phyloP scores from a whole-genome alignment of 2,797 vertebrate genomes.

The Microtus californicus region DNA sequence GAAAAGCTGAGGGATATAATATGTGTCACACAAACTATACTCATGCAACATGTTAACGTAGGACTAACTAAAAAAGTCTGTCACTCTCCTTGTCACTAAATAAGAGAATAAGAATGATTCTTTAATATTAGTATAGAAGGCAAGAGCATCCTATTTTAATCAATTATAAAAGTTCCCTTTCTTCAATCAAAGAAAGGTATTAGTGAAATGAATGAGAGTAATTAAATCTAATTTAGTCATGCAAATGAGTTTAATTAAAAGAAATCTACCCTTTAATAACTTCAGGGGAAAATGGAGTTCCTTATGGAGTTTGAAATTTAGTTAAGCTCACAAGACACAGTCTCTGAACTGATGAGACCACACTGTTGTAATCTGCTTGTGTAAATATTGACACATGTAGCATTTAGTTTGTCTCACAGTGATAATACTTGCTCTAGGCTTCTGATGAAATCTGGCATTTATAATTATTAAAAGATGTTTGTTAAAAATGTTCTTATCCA shows the following conservation, averaged over 20 bases:
- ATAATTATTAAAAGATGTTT: conserved; percentile 54
- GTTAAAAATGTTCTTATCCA: conserved; percentile 73
- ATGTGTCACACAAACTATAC: background rate
- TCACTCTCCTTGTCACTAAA: background rate
- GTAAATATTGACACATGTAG: conserved; percentile 82
- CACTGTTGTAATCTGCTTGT: conserved; percentile 84
- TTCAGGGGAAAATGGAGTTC: conserved; percentile 87
- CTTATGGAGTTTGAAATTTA: conserved; percentile 87
- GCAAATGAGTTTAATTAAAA: conserved; percentile 92
- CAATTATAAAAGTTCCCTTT: conserved; percentile 89
- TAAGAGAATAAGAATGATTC: conserved; percentile 47
- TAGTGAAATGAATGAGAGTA: conserved; percentile 91
- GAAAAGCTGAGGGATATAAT: background rate
- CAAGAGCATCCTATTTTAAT: conserved; percentile 84
- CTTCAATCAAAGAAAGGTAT: conserved; percentile 88
- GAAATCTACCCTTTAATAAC: conserved; percentile 91
- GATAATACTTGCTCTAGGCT: conserved; percentile 63
- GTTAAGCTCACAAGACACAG: conserved; percentile 89
- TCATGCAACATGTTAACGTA: background rate
- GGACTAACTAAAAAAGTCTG: background rate
- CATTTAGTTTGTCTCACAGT: conserved; percentile 73
- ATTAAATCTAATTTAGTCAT: conserved; percentile 91
- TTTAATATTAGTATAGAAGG: conserved; percentile 49
- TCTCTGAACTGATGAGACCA: conserved; percentile 87
- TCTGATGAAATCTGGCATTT: conserved; percentile 80